Conservation (phyloP, 2,113 vertebrate species). For the Scomber colias region DNA sequence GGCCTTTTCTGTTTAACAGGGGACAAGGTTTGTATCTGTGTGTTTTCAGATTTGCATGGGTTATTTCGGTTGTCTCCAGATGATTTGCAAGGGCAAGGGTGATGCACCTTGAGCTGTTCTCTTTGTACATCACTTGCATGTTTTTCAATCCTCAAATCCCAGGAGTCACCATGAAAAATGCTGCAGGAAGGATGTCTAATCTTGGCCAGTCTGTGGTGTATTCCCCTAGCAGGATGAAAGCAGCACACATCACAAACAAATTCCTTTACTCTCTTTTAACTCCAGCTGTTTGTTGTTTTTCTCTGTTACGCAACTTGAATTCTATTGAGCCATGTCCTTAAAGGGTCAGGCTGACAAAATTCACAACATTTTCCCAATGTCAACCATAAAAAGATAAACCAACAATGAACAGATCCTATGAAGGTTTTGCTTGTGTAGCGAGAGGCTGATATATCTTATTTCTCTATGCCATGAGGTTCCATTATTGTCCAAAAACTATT, state of each 20-base stretch:
- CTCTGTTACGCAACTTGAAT: constrained; percentile 26
- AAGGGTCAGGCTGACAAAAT: too few relatives aligned
- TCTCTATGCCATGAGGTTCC: too few relatives aligned
- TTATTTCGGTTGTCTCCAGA: constrained; percentile 60
- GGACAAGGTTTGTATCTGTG: constrained; percentile 51
- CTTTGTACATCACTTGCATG: constrained; percentile 52
- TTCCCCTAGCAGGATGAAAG: constrained; percentile 64
- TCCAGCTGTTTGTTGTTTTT: constrained; percentile 54
- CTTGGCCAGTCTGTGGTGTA: constrained; percentile 53
- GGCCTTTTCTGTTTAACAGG: constrained; percentile 36
- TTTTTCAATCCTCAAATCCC: constrained; percentile 67
- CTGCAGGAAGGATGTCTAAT: constrained; percentile 77
- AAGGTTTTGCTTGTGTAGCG: too few relatives aligned
- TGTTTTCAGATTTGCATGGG: constrained; percentile 66
- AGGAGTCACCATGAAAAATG: constrained; percentile 65
- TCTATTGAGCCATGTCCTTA: constrained; percentile 5
- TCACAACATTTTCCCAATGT: too few relatives aligned
- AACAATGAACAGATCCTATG: too few relatives aligned
- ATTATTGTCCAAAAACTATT: too few relatives aligned
- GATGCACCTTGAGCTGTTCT: constrained; percentile 52
- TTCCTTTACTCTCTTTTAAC: constrained; percentile 44
- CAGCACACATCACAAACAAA: constrained; percentile 37
- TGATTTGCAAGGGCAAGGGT: constrained; percentile 32
- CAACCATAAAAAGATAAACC: too few relatives aligned
- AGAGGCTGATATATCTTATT: too few relatives aligned